Evolutionary conservation across 2,113 vertebrate species (phyloP).

Genomic region (Eupsittula cactorum): DNA sequence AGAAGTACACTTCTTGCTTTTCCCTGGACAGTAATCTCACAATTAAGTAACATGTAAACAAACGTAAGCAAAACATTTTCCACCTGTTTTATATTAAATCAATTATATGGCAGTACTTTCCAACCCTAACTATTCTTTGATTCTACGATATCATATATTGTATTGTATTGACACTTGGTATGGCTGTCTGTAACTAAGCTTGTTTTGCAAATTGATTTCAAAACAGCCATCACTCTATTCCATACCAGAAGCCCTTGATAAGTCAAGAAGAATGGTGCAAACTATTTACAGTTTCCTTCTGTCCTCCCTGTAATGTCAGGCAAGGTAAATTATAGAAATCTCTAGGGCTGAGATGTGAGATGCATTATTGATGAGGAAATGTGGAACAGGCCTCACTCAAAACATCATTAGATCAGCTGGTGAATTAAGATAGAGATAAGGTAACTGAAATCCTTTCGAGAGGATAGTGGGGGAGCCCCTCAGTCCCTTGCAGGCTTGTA

Average conservation of each 20-base stretch:
- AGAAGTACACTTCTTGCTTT: background rate
- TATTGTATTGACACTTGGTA: background rate
- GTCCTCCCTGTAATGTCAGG: background rate
- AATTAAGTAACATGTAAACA: background rate
- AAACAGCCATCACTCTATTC: background rate
- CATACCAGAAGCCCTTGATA: background rate
- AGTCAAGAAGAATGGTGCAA: background rate
- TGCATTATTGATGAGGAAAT: background rate
- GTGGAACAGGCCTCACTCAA: background rate
- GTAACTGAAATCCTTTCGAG: background rate
- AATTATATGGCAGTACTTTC: background rate
- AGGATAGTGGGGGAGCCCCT: background rate
- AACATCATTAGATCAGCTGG: background rate
- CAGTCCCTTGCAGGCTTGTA: background rate
- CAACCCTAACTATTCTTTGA: background rate
- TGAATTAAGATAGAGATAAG: background rate
- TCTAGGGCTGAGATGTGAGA: background rate
- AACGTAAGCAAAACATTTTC: background rate
- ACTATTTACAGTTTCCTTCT: background rate
- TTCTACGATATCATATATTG: background rate
- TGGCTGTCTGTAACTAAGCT: background rate
- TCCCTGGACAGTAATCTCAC: background rate
- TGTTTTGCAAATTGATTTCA: background rate
- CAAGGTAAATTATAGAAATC: slow-evolving; percentile 16
- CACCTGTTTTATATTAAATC: background rate